These are phyloP conservation scores for Aphaenogaster ashmeadi DNA, from an alignment of 1,140 invertebrate species.

Conservation along the genomic window DNA sequence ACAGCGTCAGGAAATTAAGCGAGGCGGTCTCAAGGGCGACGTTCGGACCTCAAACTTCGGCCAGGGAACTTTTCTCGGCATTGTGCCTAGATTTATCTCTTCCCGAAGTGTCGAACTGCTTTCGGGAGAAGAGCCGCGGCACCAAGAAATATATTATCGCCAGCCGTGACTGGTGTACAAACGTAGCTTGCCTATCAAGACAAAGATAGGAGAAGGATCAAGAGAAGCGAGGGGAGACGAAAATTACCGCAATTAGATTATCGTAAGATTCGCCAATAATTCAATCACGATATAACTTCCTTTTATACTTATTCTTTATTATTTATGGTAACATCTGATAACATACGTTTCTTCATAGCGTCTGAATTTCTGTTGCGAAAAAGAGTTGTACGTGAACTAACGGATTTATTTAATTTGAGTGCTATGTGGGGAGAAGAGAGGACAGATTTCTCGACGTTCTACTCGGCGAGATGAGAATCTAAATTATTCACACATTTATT, in stretches of 20 bases:
- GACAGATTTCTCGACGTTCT: constrained; percentile 27
- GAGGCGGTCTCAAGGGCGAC: constrained; percentile 71
- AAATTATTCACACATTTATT: constrained; percentile 68
- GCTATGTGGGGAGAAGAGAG: background rate
- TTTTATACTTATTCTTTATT: constrained; percentile 20
- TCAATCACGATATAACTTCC: background rate
- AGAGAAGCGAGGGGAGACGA: background rate
- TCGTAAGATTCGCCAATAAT: background rate
- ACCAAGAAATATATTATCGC: constrained; percentile 72
- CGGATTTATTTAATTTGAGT: constrained; percentile 30
- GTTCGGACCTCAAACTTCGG: constrained; percentile 71
- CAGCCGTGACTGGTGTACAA: constrained; percentile 62
- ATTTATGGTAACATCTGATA: background rate
- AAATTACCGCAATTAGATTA: constrained; percentile 4
- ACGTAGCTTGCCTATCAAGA: background rate
- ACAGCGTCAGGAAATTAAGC: constrained; percentile 74
- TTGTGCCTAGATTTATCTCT: constrained; percentile 72
- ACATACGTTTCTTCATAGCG: background rate
- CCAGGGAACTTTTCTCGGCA: constrained; percentile 63
- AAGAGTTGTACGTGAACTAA: background rate
- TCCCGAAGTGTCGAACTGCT: constrained; percentile 70
- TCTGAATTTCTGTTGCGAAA: background rate
- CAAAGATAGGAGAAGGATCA: background rate
- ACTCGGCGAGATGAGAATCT: constrained; percentile 37
- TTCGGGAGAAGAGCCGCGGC: constrained; percentile 44